These are phyloP conservation scores for Haliaeetus leucogaster DNA, from an alignment of 2,113 vertebrate species.

Conservation along the genomic window DNA sequence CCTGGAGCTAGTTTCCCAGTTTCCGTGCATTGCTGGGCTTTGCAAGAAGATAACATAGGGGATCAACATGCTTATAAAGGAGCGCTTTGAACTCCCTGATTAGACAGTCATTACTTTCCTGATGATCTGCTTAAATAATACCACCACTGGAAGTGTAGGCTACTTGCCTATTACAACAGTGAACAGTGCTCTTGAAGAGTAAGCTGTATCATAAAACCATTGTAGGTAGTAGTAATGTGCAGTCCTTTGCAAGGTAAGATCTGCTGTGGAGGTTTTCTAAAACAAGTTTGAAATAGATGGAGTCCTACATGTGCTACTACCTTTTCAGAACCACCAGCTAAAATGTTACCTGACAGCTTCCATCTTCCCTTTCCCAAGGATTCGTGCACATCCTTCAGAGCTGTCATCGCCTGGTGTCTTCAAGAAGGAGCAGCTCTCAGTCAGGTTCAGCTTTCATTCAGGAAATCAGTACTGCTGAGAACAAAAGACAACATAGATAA, in stretches of 20 bases:
- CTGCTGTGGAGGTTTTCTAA: not conserved
- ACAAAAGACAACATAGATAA: not conserved
- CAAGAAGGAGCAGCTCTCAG: not conserved
- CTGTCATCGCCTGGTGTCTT: not conserved
- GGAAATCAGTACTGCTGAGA: not conserved
- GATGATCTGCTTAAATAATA: not conserved
- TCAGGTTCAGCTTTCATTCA: not conserved
- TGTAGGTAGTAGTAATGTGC: not conserved
- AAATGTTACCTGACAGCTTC: not conserved
- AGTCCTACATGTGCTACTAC: not conserved
- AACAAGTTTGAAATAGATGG: not conserved
- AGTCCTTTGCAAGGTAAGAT: not conserved
- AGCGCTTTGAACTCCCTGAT: constrained; percentile 3
- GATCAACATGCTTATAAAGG: not conserved
- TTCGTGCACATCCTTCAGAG: not conserved
- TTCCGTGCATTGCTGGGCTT: not conserved
- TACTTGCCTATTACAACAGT: not conserved
- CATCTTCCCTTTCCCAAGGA: not conserved
- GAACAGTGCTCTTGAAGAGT: not conserved
- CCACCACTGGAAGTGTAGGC: not conserved
- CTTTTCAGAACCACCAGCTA: not conserved
- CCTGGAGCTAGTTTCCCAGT: constrained; percentile 17
- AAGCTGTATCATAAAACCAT: not conserved
- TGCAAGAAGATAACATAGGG: not conserved
- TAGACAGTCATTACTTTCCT: not conserved